Conservation (phyloP, 2,797 vertebrate species). For the Loris lydekkerianus region DNA sequence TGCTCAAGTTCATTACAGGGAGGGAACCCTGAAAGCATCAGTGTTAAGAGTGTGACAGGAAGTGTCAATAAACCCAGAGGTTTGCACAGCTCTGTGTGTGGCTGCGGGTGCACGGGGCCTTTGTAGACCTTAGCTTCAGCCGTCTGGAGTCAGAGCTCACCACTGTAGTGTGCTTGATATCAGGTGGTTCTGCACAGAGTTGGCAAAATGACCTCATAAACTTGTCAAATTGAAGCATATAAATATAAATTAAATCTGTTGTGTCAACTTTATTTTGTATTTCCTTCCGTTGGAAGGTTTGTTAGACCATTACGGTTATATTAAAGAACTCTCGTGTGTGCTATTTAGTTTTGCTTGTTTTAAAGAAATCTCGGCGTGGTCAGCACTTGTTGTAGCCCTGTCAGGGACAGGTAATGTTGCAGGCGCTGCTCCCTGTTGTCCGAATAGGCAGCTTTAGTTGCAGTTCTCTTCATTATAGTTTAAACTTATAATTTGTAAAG, state of each 20-base stretch:
- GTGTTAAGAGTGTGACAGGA: neutral
- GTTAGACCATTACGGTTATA: constrained; percentile 81
- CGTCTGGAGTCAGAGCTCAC: constrained; percentile 67
- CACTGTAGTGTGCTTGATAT: neutral
- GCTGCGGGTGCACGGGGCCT: neutral
- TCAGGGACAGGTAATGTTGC: neutral
- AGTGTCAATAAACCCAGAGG: neutral
- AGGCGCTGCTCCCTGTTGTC: neutral
- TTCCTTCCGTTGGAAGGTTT: constrained; percentile 83
- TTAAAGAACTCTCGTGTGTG: constrained; percentile 70
- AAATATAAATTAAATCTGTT: constrained; percentile 72
- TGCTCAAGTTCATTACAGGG: constrained; percentile 77
- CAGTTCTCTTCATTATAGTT: constrained; percentile 58
- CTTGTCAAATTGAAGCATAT: constrained; percentile 1
- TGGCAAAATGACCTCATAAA: constrained; percentile 41
- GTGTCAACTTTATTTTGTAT: constrained; percentile 77
- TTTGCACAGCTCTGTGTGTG: constrained; percentile 12
- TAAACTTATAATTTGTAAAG: constrained; percentile 66
- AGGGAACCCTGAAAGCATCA: constrained; percentile 62
- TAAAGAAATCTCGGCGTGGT: neutral
- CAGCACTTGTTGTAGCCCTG: neutral
- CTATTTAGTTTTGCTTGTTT: constrained; percentile 70
- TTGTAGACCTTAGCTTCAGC: neutral
- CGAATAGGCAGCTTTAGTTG: neutral
- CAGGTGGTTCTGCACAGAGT: neutral